Conservation (phyloP, 2,888 invertebrate species). For the Malacosoma neustria region DNA sequence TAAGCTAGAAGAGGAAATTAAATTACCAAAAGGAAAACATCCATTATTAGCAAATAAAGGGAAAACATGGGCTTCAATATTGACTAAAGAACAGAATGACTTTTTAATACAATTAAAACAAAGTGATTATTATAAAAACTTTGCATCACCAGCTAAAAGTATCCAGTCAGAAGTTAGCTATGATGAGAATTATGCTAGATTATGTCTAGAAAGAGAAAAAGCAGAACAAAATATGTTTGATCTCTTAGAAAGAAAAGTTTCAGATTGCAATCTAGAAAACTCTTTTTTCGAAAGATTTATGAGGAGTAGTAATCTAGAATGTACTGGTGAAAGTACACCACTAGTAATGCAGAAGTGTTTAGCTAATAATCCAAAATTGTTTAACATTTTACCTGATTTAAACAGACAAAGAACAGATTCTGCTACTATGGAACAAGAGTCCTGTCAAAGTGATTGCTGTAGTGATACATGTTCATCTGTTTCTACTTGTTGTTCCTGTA, state of each 20-base stretch:
- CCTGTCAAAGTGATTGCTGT: constrained; percentile 42
- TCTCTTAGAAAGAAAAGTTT: constrained; percentile 82
- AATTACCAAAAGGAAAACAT: constrained; percentile 47
- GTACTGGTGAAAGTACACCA: constrained; percentile 60
- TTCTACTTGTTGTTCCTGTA: constrained; percentile 58
- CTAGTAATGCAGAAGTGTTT: constrained; percentile 54
- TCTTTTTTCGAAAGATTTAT: constrained; percentile 76
- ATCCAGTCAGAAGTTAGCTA: constrained; percentile 43
- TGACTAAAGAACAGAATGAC: constrained; percentile 61
- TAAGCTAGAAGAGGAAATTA: constrained; percentile 10
- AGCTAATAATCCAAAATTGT: constrained; percentile 42
- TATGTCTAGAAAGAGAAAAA: constrained; percentile 52
- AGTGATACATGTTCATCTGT: constrained; percentile 44
- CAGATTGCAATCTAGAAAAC: constrained; percentile 79
- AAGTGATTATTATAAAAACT: constrained; percentile 64
- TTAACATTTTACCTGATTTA: constrained; percentile 45
- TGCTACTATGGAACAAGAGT: constrained; percentile 38
- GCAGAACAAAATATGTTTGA: constrained; percentile 86
- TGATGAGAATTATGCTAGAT: constrained; percentile 38
- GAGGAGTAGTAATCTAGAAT: constrained; percentile 42
- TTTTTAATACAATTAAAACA: constrained; percentile 56
- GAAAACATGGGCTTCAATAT: constrained; percentile 60
- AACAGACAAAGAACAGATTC: constrained; percentile 2
- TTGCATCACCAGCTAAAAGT: constrained; percentile 55
- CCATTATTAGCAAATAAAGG: constrained; percentile 51